These are phyloP conservation scores for Acrocephalus scirpaceus DNA, from an alignment of 2,797 vertebrate species.

Conservation along the genomic window DNA sequence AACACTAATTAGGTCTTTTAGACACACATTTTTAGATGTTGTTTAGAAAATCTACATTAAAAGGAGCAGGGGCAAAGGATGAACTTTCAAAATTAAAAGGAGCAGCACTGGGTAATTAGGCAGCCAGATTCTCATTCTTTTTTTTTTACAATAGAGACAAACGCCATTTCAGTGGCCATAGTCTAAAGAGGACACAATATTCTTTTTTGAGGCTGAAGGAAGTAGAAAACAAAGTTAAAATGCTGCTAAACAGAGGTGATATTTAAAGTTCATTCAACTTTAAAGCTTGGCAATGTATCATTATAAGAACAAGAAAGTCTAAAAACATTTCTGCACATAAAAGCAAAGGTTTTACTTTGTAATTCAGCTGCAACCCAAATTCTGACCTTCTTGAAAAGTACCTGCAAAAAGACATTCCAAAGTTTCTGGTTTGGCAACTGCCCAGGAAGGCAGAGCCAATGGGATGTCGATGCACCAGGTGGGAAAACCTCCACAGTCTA, in stretches of 20 bases:
- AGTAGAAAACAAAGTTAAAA: not conserved
- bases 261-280: slow-evolving; percentile 6
- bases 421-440: not conserved
- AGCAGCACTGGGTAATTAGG: not conserved
- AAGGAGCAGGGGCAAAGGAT: not conserved
- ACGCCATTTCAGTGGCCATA: not conserved
- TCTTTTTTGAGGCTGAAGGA: not conserved
- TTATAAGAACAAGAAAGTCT: not conserved
- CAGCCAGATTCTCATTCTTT: not conserved
- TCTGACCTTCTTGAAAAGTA: not conserved
- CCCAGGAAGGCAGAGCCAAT: not conserved
- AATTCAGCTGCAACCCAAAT: not conserved
- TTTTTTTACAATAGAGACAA: slow-evolving; percentile 17
- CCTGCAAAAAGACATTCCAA: not conserved
- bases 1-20: slow-evolving; percentile 16
- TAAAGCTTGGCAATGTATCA: not conserved
- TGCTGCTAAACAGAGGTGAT: not conserved
- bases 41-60: slow-evolving; percentile 3
- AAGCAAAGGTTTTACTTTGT: not conserved
- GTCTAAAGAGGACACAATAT: not conserved
- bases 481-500: not conserved
- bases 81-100: not conserved
- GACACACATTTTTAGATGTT: not conserved
- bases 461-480: accelerated
- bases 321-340: not conserved